These are phyloP conservation scores for Orchestia grillus DNA, from an alignment of 1,140 invertebrate genomes.

Conservation along the genomic window DNA sequence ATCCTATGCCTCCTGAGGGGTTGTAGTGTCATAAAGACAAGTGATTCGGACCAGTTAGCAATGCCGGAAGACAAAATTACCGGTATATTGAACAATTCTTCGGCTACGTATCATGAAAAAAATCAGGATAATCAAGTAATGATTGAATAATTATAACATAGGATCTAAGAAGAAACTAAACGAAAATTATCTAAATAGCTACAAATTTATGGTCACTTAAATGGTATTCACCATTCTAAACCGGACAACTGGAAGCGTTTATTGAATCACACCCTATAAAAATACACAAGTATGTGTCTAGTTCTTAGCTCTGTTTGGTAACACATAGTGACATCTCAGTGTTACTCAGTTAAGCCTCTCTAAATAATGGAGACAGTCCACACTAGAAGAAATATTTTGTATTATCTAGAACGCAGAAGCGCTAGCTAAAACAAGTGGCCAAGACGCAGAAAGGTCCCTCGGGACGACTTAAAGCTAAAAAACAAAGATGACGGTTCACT, in stretches of 20 bases:
- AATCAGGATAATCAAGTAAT: too few species aligned
- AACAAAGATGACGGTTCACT: neutral
- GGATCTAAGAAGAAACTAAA: too few species aligned
- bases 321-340: neutral
- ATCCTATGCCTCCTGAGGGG: too few species aligned
- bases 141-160: too few species aligned
- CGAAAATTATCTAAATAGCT: too few species aligned
- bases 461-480: neutral
- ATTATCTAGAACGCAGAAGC: neutral
- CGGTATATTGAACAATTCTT: too few species aligned
- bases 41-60: too few species aligned
- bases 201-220: neutral
- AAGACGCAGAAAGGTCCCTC: neutral
- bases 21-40: too few species aligned
- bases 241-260: neutral
- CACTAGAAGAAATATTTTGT: neutral
- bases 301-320: neutral
- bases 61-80: too few species aligned
- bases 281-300: neutral
- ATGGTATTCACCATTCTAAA: neutral
- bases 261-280: neutral
- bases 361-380: neutral
- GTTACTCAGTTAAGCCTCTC: neutral
- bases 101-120: too few species aligned
- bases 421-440: neutral